Evolutionary conservation across 2,113 vertebrate genomes (phyloP), one percentile per base, ranked within the genome.

Genomic region (Crotalus horridus): DNA sequence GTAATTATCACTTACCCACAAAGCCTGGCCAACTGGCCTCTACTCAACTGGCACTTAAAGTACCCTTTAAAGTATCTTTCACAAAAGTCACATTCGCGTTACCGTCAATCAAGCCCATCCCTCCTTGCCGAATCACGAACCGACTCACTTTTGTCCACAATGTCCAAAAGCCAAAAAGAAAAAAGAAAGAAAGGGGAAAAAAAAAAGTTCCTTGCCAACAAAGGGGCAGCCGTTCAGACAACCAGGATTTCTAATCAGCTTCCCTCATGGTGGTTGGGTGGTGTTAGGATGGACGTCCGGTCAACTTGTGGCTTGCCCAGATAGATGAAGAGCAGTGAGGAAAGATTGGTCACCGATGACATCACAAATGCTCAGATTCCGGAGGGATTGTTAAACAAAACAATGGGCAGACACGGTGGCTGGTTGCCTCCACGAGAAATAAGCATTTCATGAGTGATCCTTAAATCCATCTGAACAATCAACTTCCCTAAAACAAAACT

Each of bases 231-330:
- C 6, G 17, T 15, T 53, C 55, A 51, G 29, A 6, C 10, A 6
- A 93, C 88, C 92, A 86, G 87, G 74, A 26, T 58, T 92, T 69
- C 29, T 90, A 59, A 61, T 93, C 74, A 59, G 74, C 92, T 39
- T 8, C 74, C 55, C 88, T 90, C 92, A 93, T 93, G 92, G 88
- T 61, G 13, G 21, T 39, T 6, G 55, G 64, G 29, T 6, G 29
- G 74, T 7, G 56, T 24, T 6, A 23, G 51, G 43, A 9, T 15
- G 58, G 43, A 6, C 12, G 2, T 10, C 43, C 26, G 26, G 20
- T 53, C 29, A 24, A 13, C 59, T 64, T 48, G 26, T 46, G 91
- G 39, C 21, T 61, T 4, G 26, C 3, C 29, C 20, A 92, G 90
- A 58, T 23, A 43, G 12, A 2, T 1, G 20, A 2, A 24, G 55